Conservation (phyloP, 1,140 invertebrate species). For the Bombus soroeensis region DNA sequence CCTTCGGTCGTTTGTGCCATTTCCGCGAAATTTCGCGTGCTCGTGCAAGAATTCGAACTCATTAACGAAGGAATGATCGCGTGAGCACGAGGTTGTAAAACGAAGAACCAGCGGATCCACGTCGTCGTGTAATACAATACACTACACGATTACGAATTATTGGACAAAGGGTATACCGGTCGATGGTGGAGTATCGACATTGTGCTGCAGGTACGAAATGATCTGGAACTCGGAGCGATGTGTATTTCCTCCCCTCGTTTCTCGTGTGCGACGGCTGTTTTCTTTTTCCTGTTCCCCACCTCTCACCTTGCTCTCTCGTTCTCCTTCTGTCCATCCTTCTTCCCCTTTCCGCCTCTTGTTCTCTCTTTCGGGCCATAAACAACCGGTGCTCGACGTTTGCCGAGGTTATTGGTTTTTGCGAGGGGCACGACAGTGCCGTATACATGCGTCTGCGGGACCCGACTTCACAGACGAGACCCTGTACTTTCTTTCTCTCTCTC, state of each 20-base stretch:
- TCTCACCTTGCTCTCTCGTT: neutral
- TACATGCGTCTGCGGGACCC: slow-evolving; percentile 23
- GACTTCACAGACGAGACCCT: neutral
- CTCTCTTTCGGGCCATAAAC: slow-evolving; percentile 52
- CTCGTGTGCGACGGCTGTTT: neutral
- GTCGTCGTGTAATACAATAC: slow-evolving; percentile 7
- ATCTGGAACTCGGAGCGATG: slow-evolving; percentile 26
- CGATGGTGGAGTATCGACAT: slow-evolving; percentile 6
- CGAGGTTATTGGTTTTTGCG: slow-evolving; percentile 71
- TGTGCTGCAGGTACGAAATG: slow-evolving; percentile 15
- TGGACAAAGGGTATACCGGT: neutral
- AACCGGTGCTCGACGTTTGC: slow-evolving; percentile 57
- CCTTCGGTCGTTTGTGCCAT: neutral
- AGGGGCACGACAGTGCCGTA: slow-evolving; percentile 55
- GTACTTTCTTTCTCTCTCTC: neutral
- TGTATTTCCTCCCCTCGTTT: slow-evolving; percentile 15
- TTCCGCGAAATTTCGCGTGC: neutral
- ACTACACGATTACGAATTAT: slow-evolving; percentile 14
- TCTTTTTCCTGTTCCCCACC: slow-evolving; percentile 21
- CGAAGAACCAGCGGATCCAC: neutral
- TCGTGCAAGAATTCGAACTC: slow-evolving; percentile 17
- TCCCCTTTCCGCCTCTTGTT: slow-evolving; percentile 9
- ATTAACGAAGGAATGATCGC: slow-evolving; percentile 12
- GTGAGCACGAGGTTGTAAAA: neutral
- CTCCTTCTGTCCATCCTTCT: slow-evolving; percentile 8